These are phyloP conservation scores for Nemopilema nomurai DNA, from an alignment of 30 jellyfish, hydroid and myxozoan species.

Conservation along the genomic window DNA sequence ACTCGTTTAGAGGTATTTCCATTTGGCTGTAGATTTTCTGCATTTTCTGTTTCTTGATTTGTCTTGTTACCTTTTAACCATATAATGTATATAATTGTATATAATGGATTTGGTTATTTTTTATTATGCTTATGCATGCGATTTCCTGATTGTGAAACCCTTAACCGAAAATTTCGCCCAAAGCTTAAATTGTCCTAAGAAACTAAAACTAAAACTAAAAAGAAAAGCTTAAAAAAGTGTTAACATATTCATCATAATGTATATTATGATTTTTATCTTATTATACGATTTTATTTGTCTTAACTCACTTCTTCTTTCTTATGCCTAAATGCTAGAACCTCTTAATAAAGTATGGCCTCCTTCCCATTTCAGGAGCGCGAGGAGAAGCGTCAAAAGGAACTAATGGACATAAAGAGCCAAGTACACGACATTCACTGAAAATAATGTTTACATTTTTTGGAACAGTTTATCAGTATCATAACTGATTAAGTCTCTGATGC, in stretches of 20 bases:
- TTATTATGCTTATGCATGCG: too few relatives aligned
- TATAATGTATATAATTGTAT: too few relatives aligned
- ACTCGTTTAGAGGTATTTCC: slow-evolving; percentile 40
- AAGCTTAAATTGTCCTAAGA: too few relatives aligned
- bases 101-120: too few relatives aligned
- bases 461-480: too few relatives aligned
- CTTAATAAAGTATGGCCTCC: too few relatives aligned
- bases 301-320: neutral
- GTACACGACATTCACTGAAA: neutral
- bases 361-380: slow-evolving; percentile 39
- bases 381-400: slow-evolving; percentile 30
- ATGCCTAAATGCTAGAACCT: too few relatives aligned
- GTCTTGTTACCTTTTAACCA: neutral
- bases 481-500: too few relatives aligned
- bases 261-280: too few relatives aligned
- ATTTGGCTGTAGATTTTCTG: neutral
- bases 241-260: neutral
- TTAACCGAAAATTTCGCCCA: too few relatives aligned
- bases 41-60: neutral
- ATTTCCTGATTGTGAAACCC: too few relatives aligned
- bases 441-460: neutral
- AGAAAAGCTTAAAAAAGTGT: neutral
- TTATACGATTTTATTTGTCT: too few relatives aligned
- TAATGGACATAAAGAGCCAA: slow-evolving; percentile 14
- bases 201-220: neutral